Base-by-base conservation (phyloP, 2,888 invertebrate species). In the Andrena minutula region DNA sequence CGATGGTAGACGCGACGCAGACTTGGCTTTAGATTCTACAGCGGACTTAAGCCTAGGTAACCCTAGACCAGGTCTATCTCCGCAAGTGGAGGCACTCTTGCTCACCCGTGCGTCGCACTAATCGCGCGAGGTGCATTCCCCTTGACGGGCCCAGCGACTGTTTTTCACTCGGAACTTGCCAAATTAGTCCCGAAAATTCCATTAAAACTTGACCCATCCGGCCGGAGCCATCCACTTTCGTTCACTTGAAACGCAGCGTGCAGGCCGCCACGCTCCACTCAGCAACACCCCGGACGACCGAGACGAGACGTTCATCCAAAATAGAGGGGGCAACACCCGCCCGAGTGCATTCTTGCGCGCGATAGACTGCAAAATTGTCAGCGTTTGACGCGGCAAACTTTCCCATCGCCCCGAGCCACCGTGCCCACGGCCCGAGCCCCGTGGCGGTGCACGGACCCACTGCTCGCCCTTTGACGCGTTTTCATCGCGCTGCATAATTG, bases 391-490 rank as follows among this genome's bases (percentile, higher is more conserved):
- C 28, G 41, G 58, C 47, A 41, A 78, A 79, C 65, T 79, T 78
- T 72, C 51, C 61, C 61, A 63, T 79, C 1, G 79, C 79, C 71
- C 12, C 5, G n/a, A 60, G 79, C 79, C 1, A 49, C 20, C 28
- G 6, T 28, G 32, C 20, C 30, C 65, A 3, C 26, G 26, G 41
- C 41, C 1, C 23, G 78, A 78, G 66, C 35, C 79, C 56, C 71
- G 72, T 80, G 79, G 72, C 60, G n/a, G n/a, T n/a, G n/a, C 79
- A 61, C 69, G 76, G 64, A 56, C 28, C 68, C 58, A 60, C 69
- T 69, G 70, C 63, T 26, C 65, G 65, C n/a, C 72, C 77, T 82
- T 82, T 78, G 77, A 85, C 82, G 76, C 73, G 70, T 23, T 63
- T 71, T 26, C 65, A 32, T 30, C 70, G 16, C 47, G 70, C 49